Evolutionary conservation across 1,140 invertebrate genomes (phyloP).

Genomic region (Trichogramma pretiosum): DNA sequence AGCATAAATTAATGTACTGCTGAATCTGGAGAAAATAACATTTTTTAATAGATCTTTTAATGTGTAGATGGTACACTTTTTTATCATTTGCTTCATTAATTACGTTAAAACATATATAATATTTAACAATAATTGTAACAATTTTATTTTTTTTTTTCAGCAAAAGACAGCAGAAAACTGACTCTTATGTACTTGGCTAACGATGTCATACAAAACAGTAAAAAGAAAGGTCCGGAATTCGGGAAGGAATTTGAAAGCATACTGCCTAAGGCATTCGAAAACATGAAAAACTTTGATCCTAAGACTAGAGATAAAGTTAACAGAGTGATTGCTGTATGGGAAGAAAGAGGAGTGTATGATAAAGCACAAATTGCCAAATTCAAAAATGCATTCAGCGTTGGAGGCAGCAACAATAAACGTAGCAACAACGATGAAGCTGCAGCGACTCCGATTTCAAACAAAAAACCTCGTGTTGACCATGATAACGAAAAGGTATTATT

Average conservation of each 20-base stretch:
- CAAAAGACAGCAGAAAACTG: constrained; percentile 75
- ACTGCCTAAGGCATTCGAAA: constrained; percentile 70
- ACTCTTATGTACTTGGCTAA: constrained; percentile 96
- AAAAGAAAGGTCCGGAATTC: constrained; percentile 95
- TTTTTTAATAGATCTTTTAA: no score
- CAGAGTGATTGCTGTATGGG: constrained; percentile 83
- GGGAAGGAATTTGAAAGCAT: constrained; percentile 74
- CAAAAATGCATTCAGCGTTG: constrained; percentile 51
- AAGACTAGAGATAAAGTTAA: constrained; percentile 71
- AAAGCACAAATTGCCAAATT: constrained; percentile 66
- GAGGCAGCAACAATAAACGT: constrained; percentile 28
- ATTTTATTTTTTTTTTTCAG: constrained; percentile 59
- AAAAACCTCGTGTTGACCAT: constrained; percentile 39
- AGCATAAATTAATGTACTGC: no score
- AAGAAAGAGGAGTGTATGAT: constrained; percentile 84
- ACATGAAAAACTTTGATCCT: constrained; percentile 67
- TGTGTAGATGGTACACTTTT: no score
- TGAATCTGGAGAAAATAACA: no score
- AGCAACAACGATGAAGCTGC: constrained; percentile 37
- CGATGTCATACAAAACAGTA: constrained; percentile 97
- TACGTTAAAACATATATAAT: no score
- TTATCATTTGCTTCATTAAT: no score
- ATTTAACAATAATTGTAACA: no score
- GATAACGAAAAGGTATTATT: constrained; percentile 7
- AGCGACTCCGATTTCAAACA: constrained; percentile 41